Evolutionary conservation across 2,113 vertebrate species (phyloP).

Genomic region (Pterocles gutturalis): DNA sequence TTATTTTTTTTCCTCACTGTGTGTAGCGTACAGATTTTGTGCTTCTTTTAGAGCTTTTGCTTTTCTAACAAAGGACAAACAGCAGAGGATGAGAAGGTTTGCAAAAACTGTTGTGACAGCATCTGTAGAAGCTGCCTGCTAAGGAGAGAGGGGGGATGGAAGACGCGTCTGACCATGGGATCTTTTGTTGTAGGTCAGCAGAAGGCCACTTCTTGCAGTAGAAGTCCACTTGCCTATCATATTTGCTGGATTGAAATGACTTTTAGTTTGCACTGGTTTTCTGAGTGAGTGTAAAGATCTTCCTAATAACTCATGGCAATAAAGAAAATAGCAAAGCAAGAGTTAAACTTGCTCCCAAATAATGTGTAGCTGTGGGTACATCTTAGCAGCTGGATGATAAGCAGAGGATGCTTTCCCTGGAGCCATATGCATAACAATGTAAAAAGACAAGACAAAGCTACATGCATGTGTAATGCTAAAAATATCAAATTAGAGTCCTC

Average conservation of each 20-base stretch:
- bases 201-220: not conserved
- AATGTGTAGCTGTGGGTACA: not conserved
- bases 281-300: not conserved
- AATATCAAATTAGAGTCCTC: not conserved
- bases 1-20: not conserved
- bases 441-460: not conserved
- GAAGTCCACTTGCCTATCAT: fast-evolving
- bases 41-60: not conserved
- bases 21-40: not conserved
- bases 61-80: not conserved
- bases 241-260: not conserved
- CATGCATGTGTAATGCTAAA: not conserved
- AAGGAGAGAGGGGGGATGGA: not conserved
- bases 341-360: not conserved
- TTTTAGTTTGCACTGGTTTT: not conserved
- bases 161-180: not conserved
- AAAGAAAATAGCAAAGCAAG: not conserved
- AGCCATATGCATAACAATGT: not conserved
- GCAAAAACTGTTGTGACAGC: not conserved
- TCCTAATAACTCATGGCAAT: not conserved
- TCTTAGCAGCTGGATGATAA: not conserved
- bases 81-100: not conserved
- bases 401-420: not conserved
- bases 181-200: not conserved
- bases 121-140: not conserved